Base-by-base conservation (phyloP, 2,888 invertebrate species). In the Heliconius sara region DNA sequence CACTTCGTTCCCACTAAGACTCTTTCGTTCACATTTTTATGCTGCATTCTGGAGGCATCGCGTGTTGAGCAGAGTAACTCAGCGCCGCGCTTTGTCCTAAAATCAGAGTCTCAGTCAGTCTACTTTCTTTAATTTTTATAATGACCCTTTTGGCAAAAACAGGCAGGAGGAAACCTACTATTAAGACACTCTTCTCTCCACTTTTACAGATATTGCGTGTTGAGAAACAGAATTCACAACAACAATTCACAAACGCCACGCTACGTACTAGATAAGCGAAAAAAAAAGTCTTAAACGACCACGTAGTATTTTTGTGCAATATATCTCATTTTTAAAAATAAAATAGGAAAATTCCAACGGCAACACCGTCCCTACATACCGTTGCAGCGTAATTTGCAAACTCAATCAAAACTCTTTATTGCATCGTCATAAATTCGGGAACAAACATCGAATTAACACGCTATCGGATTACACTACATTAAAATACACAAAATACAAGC, bases 361-460 rank as follows among this genome's bases (percentile, higher is more conserved):
- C 63, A 63, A n/a, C 72, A 63, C 7, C 34, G n/a, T 39, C 39
- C n/a, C 43, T 10, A 43, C 25, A 25, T 39, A 27, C 12, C 43
- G 27, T 10, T 43, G 63, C 43, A 65, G 9, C 63, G 43, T 74
- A 67, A 78, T 78, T 74, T 65, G 67, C 73, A 78, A 78, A 78
- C 78, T 74, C 78, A 78, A 78, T 81, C 79, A 80, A 76, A 80
- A 81, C 76, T 81, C 78, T 81, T 81, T 81, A 81, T 78, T 80
- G 65, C 78, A 78, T 76, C 63, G 75, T 76, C 77, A 80, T 78
- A 78, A 78, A 81, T 80, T 78, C 78, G 78, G 68, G 67, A 81
- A 78, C 81, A 81, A 81, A 81, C 78, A 80, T 72, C 73, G 80
- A 81, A 81, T 81, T 80, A 81, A 81, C 81, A 65, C 80, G 78